Evolutionary conservation across 2,888 invertebrate species (phyloP).

Genomic region (Aspidiotus rigidus): DNA sequence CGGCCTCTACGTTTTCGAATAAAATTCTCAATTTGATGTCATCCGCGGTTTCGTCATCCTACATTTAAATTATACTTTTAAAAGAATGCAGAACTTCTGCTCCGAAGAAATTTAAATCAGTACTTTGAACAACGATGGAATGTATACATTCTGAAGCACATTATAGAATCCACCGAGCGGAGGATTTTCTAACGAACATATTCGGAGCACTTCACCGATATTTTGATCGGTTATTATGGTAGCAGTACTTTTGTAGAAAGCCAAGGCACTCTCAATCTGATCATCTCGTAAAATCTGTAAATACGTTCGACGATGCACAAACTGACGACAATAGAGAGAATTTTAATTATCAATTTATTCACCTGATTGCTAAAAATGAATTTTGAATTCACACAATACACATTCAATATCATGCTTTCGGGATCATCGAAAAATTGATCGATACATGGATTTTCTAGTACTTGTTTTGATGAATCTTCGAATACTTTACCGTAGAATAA

Average conservation of each 20-base stretch:
- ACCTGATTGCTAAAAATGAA: constrained; percentile 15
- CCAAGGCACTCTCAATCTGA: constrained; percentile 40
- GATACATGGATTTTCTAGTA: constrained; percentile 9
- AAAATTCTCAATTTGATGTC: constrained; percentile 45
- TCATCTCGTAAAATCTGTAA: background rate
- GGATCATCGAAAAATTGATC: constrained; percentile 17
- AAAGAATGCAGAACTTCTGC: background rate
- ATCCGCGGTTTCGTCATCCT: constrained; percentile 42
- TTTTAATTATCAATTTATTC: background rate
- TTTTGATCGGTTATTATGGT: constrained; percentile 52
- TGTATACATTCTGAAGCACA: constrained; percentile 52
- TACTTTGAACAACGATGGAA: constrained; percentile 46
- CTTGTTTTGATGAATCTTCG: background rate
- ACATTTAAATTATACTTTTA: background rate
- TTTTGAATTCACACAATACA: constrained; percentile 8
- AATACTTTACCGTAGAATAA: constrained; percentile 17
- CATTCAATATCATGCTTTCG: constrained; percentile 6
- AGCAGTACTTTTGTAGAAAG: constrained; percentile 56
- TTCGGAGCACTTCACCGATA: constrained; percentile 49
- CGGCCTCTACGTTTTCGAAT: constrained; percentile 43
- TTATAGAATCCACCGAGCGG: constrained; percentile 54
- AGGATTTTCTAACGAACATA: constrained; percentile 53
- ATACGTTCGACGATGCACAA: constrained; percentile 3
- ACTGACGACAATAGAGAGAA: background rate
- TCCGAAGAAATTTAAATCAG: constrained; percentile 6